Evolutionary conservation across 2,888 invertebrate genomes (phyloP), one percentile per base, ranked within the genome.

Genomic region (Leptinotarsa rubiginosa): DNA sequence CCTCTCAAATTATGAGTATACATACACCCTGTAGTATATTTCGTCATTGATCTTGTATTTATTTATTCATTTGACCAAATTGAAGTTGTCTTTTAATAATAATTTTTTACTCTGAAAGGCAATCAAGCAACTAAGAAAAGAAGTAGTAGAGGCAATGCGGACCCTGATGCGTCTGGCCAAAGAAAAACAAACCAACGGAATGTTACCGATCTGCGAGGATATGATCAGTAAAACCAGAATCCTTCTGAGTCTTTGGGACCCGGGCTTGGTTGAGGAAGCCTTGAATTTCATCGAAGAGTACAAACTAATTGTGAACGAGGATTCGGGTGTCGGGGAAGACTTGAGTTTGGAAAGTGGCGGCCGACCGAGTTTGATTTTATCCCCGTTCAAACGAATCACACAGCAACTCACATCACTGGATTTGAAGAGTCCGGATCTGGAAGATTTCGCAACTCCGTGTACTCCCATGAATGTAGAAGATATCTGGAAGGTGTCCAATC

Each of bases 201-300:
- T 94, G 93, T 88, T 93, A 83, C 92, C 93, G 3, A 91, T 94
- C 76, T 94, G 94, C 83, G 93, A 94, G 81, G 93, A 93, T 82
- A 94, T 94, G 93, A 91, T 94, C 74, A 90, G 90, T 47, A 95
- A 95, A 90, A 94, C 96, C 0, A 91, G 93, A 77, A 94, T 94
- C 69, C 89, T 97, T 72, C 88, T 96, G 3, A 92, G 93, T 68
- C 90, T 97, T 2, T 97, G 97, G 95, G 96, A 97, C 85, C 94
- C 95, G 0, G 92, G 92, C 12, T 89, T 96, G 52, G 94, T 97
- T 0, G 96, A 97, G 85, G 96, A 97, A 85, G 95, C 96, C 0
- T 89, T 97, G 64, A 92, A 93, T 13, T 95, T 94, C 82, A 92
- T 97, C 65, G 96, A 96, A 81, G 93, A 94, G 86, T 93, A 95